Evolutionary conservation across 2,113 vertebrate genomes (phyloP).

Genomic region (Oxyruncus cristatus): DNA sequence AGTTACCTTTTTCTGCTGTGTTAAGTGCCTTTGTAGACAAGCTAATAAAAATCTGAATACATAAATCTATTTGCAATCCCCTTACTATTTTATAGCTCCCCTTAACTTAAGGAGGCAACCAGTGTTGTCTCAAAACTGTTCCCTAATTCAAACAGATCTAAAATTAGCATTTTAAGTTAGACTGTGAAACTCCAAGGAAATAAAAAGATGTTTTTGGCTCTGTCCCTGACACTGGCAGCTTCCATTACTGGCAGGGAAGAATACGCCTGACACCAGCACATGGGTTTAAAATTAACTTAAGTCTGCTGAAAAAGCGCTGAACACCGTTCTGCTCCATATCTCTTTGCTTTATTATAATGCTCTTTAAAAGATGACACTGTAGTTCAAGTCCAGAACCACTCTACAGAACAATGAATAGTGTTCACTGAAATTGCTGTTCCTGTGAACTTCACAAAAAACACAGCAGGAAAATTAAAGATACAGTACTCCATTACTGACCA

Average conservation of each 20-base stretch:
- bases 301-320: neutral
- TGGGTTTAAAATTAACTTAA: neutral
- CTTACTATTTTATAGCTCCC: neutral
- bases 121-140: neutral
- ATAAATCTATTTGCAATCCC: neutral
- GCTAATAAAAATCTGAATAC: neutral
- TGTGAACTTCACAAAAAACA: slow-evolving; percentile 54
- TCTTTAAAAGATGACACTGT: slow-evolving; percentile 66
- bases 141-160: neutral
- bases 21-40: neutral
- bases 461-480: slow-evolving; percentile 55
- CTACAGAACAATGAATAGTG: slow-evolving; percentile 52
- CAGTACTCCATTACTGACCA: slow-evolving; percentile 5
- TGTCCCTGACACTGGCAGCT: neutral
- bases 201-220: neutral
- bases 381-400: slow-evolving; percentile 57
- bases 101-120: neutral
- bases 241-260: neutral
- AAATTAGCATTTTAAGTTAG: neutral
- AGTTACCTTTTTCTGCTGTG: neutral
- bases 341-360: slow-evolving; percentile 70
- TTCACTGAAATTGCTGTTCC: slow-evolving; percentile 45
- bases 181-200: neutral
- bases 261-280: fast-evolving
- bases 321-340: neutral